phyloP scores from a whole-genome alignment of 2,113 vertebrate genomes.

The Microtus ochrogaster region DNA sequence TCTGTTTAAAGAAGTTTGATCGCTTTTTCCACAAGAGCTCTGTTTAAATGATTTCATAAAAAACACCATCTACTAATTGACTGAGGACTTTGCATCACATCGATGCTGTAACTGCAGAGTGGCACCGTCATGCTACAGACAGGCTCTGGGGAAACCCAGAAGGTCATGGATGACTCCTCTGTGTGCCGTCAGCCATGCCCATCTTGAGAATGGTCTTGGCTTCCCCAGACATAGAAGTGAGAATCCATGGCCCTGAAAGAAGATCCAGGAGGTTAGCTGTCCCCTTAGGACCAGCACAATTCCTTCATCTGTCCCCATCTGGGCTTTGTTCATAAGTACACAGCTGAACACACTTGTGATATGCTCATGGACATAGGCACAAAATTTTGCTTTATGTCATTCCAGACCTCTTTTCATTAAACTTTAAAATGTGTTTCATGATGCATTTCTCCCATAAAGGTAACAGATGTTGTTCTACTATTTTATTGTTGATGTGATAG shows the following conservation, averaged over 20 bases:
- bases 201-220: slow-evolving; percentile 58
- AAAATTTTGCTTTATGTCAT: not conserved
- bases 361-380: not conserved
- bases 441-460: not conserved
- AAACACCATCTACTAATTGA: slow-evolving; percentile 76
- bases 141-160: slow-evolving; percentile 64
- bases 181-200: slow-evolving; percentile 55
- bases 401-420: not conserved
- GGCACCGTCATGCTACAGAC: slow-evolving; percentile 57
- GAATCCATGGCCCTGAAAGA: slow-evolving; percentile 31
- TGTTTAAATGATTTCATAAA: slow-evolving; percentile 10
- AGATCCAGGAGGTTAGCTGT: not conserved
- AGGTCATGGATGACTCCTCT: slow-evolving; percentile 74
- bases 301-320: not conserved
- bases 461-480: not conserved
- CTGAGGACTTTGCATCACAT: slow-evolving; percentile 48
- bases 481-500: not conserved
- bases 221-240: slow-evolving; percentile 30
- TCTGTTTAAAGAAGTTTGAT: slow-evolving; percentile 77
- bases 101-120: slow-evolving; percentile 71
- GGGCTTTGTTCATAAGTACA: not conserved
- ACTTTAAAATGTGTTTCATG: not conserved
- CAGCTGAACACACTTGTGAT: not conserved
- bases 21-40: slow-evolving; percentile 73
- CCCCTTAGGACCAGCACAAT: slow-evolving; percentile 14